These are phyloP conservation scores for Nixonia krombeini DNA, from an alignment of 1,140 invertebrate genomes.

Conservation along the genomic window DNA sequence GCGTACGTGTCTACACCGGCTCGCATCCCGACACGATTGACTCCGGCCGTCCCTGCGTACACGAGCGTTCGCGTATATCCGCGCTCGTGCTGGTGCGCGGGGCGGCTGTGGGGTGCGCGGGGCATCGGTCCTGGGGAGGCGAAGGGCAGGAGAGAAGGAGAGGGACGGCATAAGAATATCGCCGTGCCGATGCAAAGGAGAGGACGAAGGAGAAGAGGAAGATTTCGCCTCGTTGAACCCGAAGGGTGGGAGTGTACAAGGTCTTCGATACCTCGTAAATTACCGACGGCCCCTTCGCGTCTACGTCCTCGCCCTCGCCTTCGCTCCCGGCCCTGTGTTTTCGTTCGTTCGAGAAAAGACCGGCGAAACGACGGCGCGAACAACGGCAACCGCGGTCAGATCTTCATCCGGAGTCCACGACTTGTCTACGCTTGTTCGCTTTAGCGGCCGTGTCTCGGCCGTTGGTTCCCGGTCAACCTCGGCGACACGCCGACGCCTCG, in stretches of 20 bases:
- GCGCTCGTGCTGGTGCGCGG: background rate
- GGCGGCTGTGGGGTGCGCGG: background rate
- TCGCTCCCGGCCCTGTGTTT: too few relatives aligned
- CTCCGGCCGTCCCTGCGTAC: constrained; percentile 31
- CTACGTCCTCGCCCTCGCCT: constrained; percentile 25
- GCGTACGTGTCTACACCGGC: constrained; percentile 31
- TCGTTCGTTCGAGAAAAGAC: constrained; percentile 42
- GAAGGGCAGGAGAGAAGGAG: too few relatives aligned
- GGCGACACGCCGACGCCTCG: background rate
- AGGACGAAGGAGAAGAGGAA: constrained; percentile 22
- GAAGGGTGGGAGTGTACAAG: constrained; percentile 70
- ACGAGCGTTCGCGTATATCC: constrained; percentile 15
- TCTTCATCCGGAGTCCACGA: constrained; percentile 40
- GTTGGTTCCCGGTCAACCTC: constrained; percentile 7
- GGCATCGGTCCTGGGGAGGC: background rate
- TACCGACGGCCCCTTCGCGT: constrained; percentile 55
- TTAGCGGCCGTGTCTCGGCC: constrained; percentile 25
- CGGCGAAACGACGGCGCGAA: constrained; percentile 22
- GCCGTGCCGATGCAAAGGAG: constrained; percentile 4
- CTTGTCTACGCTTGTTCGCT: constrained; percentile 44
- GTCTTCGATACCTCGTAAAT: constrained; percentile 72
- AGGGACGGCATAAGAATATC: background rate
- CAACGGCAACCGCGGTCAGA: constrained; percentile 35
- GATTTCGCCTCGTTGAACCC: constrained; percentile 52
- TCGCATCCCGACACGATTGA: constrained; percentile 43